Percentiles rank a stretch among this genome's conserved stretches.
Conservation (phyloP, 2,113 vertebrate genomes). For the Bungarus multicinctus region DNA sequence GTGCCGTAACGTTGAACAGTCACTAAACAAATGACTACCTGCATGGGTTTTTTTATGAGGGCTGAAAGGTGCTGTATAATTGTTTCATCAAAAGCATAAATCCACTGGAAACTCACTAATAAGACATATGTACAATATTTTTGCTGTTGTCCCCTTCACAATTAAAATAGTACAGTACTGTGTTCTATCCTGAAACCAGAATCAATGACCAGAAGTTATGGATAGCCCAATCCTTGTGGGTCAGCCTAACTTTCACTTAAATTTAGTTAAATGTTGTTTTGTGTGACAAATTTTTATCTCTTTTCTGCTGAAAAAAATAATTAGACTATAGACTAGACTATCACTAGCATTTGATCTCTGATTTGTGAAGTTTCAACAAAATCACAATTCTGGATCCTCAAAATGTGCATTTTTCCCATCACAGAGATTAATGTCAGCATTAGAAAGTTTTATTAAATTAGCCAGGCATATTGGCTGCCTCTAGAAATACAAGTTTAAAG, state of each 20-base stretch:
- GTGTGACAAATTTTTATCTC: not conserved
- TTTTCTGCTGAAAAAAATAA: not conserved
- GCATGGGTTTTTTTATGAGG: not conserved
- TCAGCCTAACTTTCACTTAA: not conserved
- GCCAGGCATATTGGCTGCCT: slow-evolving; percentile 28
- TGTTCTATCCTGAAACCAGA: not conserved
- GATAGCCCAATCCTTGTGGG: not conserved
- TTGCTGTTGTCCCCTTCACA: not conserved
- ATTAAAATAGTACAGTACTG: not conserved
- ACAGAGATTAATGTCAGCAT: not conserved
- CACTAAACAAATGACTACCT: not conserved
- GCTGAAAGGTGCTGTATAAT: not conserved
- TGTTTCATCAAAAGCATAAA: not conserved
- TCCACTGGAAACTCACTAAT: not conserved
- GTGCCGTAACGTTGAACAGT: not conserved
- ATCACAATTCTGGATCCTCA: not conserved
- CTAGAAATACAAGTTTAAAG: slow-evolving; percentile 30
- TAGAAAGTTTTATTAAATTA: not conserved
- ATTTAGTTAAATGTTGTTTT: not conserved
- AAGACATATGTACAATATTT: not conserved
- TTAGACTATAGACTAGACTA: not conserved
- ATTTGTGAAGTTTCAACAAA: not conserved
- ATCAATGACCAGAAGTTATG: not conserved
- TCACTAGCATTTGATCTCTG: not conserved
- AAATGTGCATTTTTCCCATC: not conserved